Base-by-base conservation (phyloP, 2,797 vertebrate genomes). In the Chrosomus eos region DNA sequence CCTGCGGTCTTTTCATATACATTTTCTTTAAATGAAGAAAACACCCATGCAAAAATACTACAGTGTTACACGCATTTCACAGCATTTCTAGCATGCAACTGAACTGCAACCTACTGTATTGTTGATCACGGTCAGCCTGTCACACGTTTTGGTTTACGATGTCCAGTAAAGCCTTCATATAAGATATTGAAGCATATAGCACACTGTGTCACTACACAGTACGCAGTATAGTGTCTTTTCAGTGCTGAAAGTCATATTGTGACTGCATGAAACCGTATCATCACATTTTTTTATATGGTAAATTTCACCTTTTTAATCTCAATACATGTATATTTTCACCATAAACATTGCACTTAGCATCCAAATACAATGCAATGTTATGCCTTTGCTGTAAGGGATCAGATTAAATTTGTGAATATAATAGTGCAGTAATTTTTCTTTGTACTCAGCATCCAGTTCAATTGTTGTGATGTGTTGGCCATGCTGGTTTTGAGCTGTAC, bases 401-500 rank as follows among this genome's bases (percentile, higher is more conserved):
- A 64, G 5, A 31, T 31, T 18, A 3, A 64, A 7, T 16, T 2
- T 26, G 11, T 62, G 13, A 6, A 62, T 62, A 13, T 31, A 16
- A 7, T 6, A 66, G 31, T 9, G 55, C 23, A 26, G 55, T 60
- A 18, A 31, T 7, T 31, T 68, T 21, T 40, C 51, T 31, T 38
- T 76, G 7, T 79, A 80, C 76, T 85, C 53, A 80, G 72, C 3
- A 53, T 73, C 83, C 21, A 85, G 76, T 9, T 45, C 16, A 23
- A 81, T 28, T 48, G 75, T 31, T 31, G 79, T 6, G 5, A 28
- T 66, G 16, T 53, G 40, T 66, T 74, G 40, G 72, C 83, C 71
- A 40, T 78, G 23, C 64, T 64, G 62, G 67, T 81, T 78, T 16
- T 81, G 48, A 75, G 71, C 55, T 72, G 53, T 62, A 71, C 83